Evolutionary conservation across 2,888 invertebrate genomes (phyloP), one percentile per base, ranked within the genome.

Genomic region (Syrista parreyssii): DNA sequence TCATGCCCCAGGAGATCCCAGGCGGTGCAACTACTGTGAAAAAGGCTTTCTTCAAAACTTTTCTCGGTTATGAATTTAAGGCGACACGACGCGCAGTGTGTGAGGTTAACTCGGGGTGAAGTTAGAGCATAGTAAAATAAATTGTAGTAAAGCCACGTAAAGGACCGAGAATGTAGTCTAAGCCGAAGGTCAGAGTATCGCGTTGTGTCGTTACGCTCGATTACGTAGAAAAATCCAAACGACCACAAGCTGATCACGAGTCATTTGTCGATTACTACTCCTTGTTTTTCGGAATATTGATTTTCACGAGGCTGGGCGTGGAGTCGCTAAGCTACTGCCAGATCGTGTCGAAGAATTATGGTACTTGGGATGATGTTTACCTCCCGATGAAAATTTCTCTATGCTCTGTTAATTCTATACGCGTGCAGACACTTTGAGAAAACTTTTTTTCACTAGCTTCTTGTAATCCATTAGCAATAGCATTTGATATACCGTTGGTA

Each of bases 171-270:
- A 77, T 77, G 76, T 75, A 76, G 12, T 31, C 31, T 32, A 31
- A 71, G 31, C 71, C 31, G 4, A 55, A 55, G 55, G 9, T 55
- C 12, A 71, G 12, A n/a, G 12, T 9, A 71, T 23, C 71, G 71
- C 31, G 71, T 31, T 71, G 3, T 12, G 71, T 33, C 68, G 30
- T 79, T 33, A 79, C 80, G 76, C 76, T 80, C 80, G 77, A 80
- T 80, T 80, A 80, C 76, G 32, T 36, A 68, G 77, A 72, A 75
- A 80, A 78, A 78, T 79, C 73, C 78, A 72, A 23, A 40, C 34
- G 73, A 15, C 31, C 68, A 68, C 34, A 73, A 71, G 71, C 32
- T 33, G 32, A 71, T 33, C 31, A 33, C 31, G 71, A 71, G 71
- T 32, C 71, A 71, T 31, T 33, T 31, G 71, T 31, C 71, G 71